Conservation (phyloP, 2,113 vertebrate species). For the Podarcis raffonei region DNA sequence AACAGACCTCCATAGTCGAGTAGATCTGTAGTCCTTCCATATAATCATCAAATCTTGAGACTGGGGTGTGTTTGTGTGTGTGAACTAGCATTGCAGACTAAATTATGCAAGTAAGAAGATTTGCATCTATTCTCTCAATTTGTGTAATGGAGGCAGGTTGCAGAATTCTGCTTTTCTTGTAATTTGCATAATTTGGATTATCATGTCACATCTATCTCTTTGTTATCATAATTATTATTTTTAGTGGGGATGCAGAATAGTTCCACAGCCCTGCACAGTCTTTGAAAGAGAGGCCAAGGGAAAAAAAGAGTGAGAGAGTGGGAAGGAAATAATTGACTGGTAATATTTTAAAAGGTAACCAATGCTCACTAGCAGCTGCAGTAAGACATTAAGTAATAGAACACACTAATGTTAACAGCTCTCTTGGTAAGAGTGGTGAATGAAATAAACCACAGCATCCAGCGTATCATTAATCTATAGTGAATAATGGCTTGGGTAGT, state of each 20-base stretch:
- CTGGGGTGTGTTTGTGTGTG: too few relatives aligned
- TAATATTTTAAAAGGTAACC: conserved; percentile 82
- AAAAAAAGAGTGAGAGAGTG: background rate
- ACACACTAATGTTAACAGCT: conserved; percentile 84
- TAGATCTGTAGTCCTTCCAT: background rate
- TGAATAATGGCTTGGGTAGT: conserved; percentile 83
- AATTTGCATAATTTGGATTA: background rate
- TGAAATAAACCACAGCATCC: conserved; percentile 81
- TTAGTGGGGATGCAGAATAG: background rate
- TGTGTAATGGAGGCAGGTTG: background rate
- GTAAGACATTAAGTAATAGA: conserved; percentile 83
- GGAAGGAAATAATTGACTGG: conserved; percentile 57
- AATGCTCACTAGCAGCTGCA: conserved; percentile 79
- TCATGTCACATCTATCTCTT: background rate
- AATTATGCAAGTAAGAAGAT: background rate
- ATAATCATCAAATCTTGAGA: background rate
- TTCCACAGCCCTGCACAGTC: too few relatives aligned
- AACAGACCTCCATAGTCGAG: background rate
- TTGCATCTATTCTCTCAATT: background rate
- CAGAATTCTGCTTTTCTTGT: background rate
- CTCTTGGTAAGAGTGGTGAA: conserved; percentile 84
- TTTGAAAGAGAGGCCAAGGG: fast-evolving
- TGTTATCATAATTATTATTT: background rate
- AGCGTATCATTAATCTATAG: conserved; percentile 83
- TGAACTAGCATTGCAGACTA: background rate